These are phyloP conservation scores for Epirrhoe alternata DNA, from an alignment of 2,888 invertebrate species.

Conservation along the genomic window DNA sequence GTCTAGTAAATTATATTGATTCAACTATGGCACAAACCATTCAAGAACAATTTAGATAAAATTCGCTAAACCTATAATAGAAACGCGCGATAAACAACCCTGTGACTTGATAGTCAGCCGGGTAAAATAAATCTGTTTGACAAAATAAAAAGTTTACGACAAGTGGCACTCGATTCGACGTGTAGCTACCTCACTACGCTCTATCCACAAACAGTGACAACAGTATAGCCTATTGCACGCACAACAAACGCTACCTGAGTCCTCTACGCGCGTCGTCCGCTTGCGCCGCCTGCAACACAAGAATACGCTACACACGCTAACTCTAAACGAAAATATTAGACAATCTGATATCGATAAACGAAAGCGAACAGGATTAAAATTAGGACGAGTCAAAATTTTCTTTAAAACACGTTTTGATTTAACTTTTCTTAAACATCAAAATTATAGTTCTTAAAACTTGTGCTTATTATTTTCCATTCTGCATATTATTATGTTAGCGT, in stretches of 20 bases:
- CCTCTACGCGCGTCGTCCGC: constrained; percentile 80
- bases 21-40: too few relatives aligned
- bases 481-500: too few relatives aligned
- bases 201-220: constrained; percentile 83
- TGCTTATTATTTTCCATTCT: too few relatives aligned
- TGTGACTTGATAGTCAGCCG: not conserved
- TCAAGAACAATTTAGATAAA: too few relatives aligned
- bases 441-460: too few relatives aligned
- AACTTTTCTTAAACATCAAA: too few relatives aligned
- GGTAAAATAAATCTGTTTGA: constrained; percentile 1
- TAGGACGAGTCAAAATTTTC: too few relatives aligned
- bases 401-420: too few relatives aligned
- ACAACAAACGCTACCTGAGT: constrained; percentile 84
- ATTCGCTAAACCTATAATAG: too few relatives aligned
- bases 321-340: constrained; percentile 48
- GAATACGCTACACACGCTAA: constrained; percentile 80
- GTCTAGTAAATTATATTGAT: too few relatives aligned
- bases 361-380: not conserved
- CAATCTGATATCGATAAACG: not conserved
- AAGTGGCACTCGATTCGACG: constrained; percentile 65
- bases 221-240: constrained; percentile 85
- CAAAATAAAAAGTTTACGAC: constrained; percentile 15
- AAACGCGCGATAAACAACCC: too few relatives aligned
- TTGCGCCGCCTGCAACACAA: constrained; percentile 84
- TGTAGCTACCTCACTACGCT: constrained; percentile 78